Base-by-base conservation (phyloP, 1,140 invertebrate genomes). In the Maconellicoccus hirsutus region DNA sequence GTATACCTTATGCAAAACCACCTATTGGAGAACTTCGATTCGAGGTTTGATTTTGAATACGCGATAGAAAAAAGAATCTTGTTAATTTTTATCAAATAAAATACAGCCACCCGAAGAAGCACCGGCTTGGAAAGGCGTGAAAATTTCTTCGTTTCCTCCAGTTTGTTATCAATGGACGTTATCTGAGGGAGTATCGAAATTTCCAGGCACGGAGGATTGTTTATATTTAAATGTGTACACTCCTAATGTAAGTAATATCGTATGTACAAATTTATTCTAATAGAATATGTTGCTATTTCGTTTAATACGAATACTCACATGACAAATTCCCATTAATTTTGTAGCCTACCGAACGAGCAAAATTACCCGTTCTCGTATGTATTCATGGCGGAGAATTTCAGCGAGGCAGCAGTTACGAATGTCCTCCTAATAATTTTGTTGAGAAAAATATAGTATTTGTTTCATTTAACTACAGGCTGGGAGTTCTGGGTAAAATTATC, bases 341-440 rank as follows among this genome's bases (percentile, higher is more conserved):
- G 29, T 66, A 73, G 10, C 33, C 70, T 25, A 25, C 29, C 22
- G 70, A 52, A 29, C 23, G 14, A 1, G 39, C 52, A 16, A 72
- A 42, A 59, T 63, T 66, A 14, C 84, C 85, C 0, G 85, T 87
- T 0, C 82, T 87, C 78, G 81, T 86, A 0, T 85, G 80, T 59
- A 77, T 90, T 39, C 86, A 89, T 75, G 86, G 85, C 7, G 87
- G 87, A 63, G 83, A 80, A 12, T 85, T 84, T 72, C 78, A 78
- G 42, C 73, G 78, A 29, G 83, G 82, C 1, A 78, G 78, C 12
- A 77, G 78, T 0, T 74, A 74, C 21, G 73, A 75, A 39, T 77
- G 78, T 3, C 79, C 78, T 12, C 81, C 82, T 0, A 79, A 83
- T 71, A 80, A 81, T 72, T 76, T 87, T 0, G 82, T 86, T 75